phyloP scores from a whole-genome alignment of 2,888 invertebrate species.

The Leucoma salicis region DNA sequence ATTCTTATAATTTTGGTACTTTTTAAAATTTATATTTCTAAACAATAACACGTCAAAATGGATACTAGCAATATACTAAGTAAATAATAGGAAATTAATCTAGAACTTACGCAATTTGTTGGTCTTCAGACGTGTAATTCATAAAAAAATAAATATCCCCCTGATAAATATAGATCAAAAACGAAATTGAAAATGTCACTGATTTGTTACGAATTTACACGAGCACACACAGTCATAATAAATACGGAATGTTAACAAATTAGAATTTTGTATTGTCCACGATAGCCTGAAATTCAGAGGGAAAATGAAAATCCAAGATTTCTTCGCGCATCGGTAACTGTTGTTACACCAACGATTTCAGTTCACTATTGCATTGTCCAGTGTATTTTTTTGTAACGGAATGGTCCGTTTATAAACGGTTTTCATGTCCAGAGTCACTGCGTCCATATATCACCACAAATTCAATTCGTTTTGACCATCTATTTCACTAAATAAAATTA shows the following conservation, averaged over 20 bases:
- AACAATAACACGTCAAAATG: neutral
- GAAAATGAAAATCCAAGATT: constrained; percentile 55
- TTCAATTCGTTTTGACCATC: constrained; percentile 65
- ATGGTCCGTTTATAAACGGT: constrained; percentile 47
- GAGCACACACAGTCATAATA: constrained; percentile 52
- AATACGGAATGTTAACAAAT: constrained; percentile 50
- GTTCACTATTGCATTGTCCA: constrained; percentile 47
- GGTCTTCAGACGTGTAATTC: constrained; percentile 54
- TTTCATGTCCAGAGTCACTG: constrained; percentile 57
- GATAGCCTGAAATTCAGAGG: constrained; percentile 38
- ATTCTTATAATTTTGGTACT: no score
- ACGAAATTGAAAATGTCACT: constrained; percentile 67
- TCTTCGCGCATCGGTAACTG: constrained; percentile 43
- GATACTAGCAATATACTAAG: constrained; percentile 6
- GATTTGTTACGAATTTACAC: constrained; percentile 45
- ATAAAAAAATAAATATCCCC: constrained; percentile 54
- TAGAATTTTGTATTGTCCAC: constrained; percentile 29
- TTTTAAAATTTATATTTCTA: no score
- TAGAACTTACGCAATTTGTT: constrained; percentile 72
- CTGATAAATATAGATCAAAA: constrained; percentile 63
- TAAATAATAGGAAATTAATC: constrained; percentile 29
- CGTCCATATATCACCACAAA: constrained; percentile 62
- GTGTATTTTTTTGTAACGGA: constrained; percentile 41
- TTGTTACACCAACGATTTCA: constrained; percentile 38
- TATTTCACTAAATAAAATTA: constrained; percentile 74